These are phyloP conservation scores for Hirtodrosophila confusa DNA, from an alignment of 2,888 invertebrate species.

Conservation along the genomic window DNA sequence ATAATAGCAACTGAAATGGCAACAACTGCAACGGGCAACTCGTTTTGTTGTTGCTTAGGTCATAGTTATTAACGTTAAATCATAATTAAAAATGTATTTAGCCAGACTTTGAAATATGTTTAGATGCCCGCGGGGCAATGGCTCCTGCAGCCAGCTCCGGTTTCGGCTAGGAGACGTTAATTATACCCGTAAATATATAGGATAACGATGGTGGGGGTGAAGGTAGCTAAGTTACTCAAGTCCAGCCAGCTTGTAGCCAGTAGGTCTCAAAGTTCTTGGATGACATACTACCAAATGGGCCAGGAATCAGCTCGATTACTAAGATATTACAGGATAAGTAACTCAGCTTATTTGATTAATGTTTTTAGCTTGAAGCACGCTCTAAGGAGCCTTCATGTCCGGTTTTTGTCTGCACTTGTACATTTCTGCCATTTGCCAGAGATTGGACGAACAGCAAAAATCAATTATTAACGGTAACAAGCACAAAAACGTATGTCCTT, in stretches of 20 bases:
- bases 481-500: slow-evolving; percentile 9
- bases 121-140: slow-evolving; percentile 25
- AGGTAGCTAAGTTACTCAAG: slow-evolving; percentile 6
- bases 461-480: slow-evolving; percentile 9
- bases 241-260: slow-evolving; percentile 1
- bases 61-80: slow-evolving; percentile 77
- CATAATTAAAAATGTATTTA: slow-evolving; percentile 82
- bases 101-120: slow-evolving; percentile 66
- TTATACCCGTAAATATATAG: slow-evolving; percentile 18
- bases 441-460: background rate
- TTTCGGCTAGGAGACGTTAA: slow-evolving; percentile 17
- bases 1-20: slow-evolving; percentile 9
- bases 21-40: slow-evolving; percentile 45
- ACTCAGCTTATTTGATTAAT: too few relatives aligned
- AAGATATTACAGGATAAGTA: too few relatives aligned
- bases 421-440: background rate
- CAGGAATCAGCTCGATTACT: too few relatives aligned
- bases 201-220: slow-evolving; percentile 6
- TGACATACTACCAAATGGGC: too few relatives aligned
- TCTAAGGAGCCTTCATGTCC: too few relatives aligned
- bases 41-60: slow-evolving; percentile 65
- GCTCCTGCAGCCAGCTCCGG: slow-evolving; percentile 10
- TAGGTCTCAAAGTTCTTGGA: background rate
- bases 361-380: too few relatives aligned
- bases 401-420: background rate